Conservation (phyloP, 1,140 invertebrate species). For the Neocloeon triangulifer region DNA sequence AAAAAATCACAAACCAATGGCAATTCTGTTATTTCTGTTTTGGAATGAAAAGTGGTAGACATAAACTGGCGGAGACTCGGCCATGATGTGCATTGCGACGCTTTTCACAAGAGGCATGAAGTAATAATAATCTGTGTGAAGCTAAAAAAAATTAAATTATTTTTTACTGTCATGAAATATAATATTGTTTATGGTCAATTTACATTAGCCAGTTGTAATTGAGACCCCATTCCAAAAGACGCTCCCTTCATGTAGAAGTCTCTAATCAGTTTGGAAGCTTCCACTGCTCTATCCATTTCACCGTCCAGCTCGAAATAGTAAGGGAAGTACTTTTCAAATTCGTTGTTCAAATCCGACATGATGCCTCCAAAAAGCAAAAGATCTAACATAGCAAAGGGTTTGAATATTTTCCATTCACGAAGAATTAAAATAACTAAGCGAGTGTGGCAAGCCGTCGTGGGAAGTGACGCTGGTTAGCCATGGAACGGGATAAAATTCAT, state of each 20-base stretch:
- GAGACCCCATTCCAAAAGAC: background rate
- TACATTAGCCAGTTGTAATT: conserved; percentile 4
- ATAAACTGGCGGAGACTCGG: background rate
- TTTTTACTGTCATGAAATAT: too few relatives aligned
- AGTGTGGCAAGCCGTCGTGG: conserved; percentile 6
- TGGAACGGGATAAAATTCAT: background rate
- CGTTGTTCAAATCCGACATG: background rate
- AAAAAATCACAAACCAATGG: conserved; percentile 3
- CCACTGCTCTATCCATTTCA: background rate
- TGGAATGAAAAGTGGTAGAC: conserved; percentile 5
- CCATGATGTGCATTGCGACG: too few relatives aligned
- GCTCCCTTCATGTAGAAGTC: conserved; percentile 4
- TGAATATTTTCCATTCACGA: background rate
- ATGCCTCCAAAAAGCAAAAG: background rate
- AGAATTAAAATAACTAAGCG: conserved; percentile 5
- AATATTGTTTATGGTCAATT: too few relatives aligned
- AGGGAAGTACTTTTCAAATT: conserved; percentile 1
- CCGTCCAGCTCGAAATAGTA: background rate
- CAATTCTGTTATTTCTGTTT: conserved; percentile 1
- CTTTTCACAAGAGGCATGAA: too few relatives aligned
- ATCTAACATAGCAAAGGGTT: background rate
- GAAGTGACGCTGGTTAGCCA: conserved; percentile 6
- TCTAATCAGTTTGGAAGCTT: conserved; percentile 1
- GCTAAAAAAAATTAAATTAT: too few relatives aligned
- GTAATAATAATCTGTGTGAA: too few relatives aligned